Base-by-base conservation (phyloP, 2,888 invertebrate species). In the Petrophora chlorosata region DNA sequence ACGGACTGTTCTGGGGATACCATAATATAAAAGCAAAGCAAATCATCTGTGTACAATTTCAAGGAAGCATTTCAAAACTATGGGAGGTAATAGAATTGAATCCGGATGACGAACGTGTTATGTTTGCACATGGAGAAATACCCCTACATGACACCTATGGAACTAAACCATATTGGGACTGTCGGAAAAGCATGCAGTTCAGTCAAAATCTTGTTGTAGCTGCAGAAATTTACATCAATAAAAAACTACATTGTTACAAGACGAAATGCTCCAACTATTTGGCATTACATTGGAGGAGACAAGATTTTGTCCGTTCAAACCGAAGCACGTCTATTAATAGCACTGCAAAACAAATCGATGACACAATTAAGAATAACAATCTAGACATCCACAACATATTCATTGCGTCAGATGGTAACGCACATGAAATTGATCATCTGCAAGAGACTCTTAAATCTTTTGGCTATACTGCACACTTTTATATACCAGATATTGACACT, bases 141-240 rank as follows among this genome's bases (percentile, higher is more conserved):
- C 93, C 96, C 1, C 78, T 98, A 13, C 98, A 98, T 75, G 95
- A 97, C 67, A 86, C 88, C n/a, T 99, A 96, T 83, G 98, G 98
- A 0, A 94, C 94, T 29, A 85, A 87, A 42, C 83, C 92, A 15
- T 99, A 96, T 79, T 99, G 99, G 99, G 87, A 91, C 60, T 96
- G 95, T 12, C 91, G 97, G 51, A 92, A 97, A 62, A 99, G 99
- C 68, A 97, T 99, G 97, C 92, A 96, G 62, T 99, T 98, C 77
- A 94, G 95, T 47, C 85, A 89, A 35, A 78, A 92, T 9, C 91
- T 99, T 0, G 76, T 92, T 5, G 60, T 90, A 33, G 91, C 94
- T 22, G 98, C 97, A 0, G 91, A 92, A 40, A 76, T 92, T 7
- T 99, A 94, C 75, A 77, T 84, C 0, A 35, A 49, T 0, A 56